Percentiles rank a stretch among this genome's conserved stretches.
Conservation (phyloP, 2,113 vertebrate genomes). For the Oxyruncus cristatus region DNA sequence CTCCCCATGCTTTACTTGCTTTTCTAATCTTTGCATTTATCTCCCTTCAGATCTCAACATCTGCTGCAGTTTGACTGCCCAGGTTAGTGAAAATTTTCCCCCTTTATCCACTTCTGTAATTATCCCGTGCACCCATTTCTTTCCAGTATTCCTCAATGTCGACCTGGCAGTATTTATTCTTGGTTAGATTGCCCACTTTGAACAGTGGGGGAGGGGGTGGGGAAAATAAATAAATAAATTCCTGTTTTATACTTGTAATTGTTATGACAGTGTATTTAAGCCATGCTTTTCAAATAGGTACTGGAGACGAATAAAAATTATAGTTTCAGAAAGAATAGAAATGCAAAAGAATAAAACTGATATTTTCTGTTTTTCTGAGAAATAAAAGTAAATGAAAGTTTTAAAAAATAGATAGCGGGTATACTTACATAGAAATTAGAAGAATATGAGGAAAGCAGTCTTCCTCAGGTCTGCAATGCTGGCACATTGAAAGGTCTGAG, state of each 20-base stretch:
- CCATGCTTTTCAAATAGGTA: background rate
- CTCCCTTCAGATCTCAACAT: conserved; percentile 79
- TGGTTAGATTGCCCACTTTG: background rate
- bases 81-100: conserved; percentile 73
- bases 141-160: conserved; percentile 27
- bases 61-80: conserved; percentile 75
- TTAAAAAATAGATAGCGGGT: background rate
- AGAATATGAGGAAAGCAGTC: background rate
- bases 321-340: background rate
- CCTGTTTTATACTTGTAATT: background rate
- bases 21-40: conserved; percentile 80
- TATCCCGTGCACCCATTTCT: background rate
- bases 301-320: background rate
- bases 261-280: background rate
- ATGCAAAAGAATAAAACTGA: background rate
- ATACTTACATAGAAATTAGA: background rate
- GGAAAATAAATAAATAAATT: background rate
- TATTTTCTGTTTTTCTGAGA: background rate
- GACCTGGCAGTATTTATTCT: conserved; percentile 17
- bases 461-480: background rate
- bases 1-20: conserved; percentile 65
- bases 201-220: background rate
- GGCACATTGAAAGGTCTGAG: background rate
- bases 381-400: background rate
- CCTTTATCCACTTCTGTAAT: conserved; percentile 42